phyloP scores from a whole-genome alignment of 2,888 invertebrate genomes.

The Torymus texanus region DNA sequence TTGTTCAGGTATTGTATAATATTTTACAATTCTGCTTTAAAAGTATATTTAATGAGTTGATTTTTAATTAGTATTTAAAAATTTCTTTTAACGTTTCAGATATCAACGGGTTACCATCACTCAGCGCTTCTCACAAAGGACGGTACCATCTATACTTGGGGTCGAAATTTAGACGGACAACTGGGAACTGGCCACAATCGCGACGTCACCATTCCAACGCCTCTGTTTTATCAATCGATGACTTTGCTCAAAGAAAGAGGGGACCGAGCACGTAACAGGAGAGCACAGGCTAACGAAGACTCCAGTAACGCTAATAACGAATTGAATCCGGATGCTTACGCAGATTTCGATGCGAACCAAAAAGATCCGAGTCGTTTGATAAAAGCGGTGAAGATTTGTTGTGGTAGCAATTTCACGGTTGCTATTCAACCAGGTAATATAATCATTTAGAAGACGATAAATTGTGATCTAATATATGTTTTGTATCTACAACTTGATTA shows the following conservation, averaged over 20 bases:
- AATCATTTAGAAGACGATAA: not conserved
- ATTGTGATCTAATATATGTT: not conserved
- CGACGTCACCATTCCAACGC: slow-evolving; percentile 78
- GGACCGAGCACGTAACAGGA: not conserved
- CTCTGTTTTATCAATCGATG: slow-evolving; percentile 58
- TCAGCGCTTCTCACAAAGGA: slow-evolving; percentile 84
- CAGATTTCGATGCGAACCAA: slow-evolving; percentile 60
- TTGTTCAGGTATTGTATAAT: slow-evolving; percentile 77
- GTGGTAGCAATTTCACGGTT: slow-evolving; percentile 87
- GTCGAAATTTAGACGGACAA: slow-evolving; percentile 93
- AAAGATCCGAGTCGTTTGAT: slow-evolving; percentile 67
- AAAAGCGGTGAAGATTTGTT: slow-evolving; percentile 77
- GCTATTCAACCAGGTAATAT: slow-evolving; percentile 77
- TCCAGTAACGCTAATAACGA: slow-evolving; percentile 35
- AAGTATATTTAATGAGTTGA: too few relatives aligned
- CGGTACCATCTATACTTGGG: slow-evolving; percentile 88
- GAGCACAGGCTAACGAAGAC: slow-evolving; percentile 12
- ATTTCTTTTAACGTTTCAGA: slow-evolving; percentile 55
- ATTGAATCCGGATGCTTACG: slow-evolving; percentile 20
- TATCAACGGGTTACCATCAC: slow-evolving; percentile 88
- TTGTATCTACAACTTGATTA: too few relatives aligned
- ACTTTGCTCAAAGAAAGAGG: slow-evolving; percentile 6
- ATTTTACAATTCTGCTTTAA: too few relatives aligned
- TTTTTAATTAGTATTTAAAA: too few relatives aligned
- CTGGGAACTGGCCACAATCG: slow-evolving; percentile 85